Evolutionary conservation across 2,888 invertebrate species (phyloP).

Genomic region (Slavum lentiscoides): DNA sequence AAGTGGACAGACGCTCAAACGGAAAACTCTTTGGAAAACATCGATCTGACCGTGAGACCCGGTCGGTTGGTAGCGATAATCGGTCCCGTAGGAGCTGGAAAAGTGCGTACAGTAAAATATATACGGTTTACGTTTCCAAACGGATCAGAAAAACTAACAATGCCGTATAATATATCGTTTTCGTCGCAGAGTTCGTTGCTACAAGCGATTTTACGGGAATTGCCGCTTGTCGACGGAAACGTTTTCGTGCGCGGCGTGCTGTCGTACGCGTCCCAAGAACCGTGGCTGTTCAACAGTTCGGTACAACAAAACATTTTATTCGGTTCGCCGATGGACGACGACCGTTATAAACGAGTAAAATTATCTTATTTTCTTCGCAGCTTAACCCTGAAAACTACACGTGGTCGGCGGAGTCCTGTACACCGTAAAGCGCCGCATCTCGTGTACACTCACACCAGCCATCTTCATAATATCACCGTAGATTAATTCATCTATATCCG

Average conservation of each 20-base stretch:
- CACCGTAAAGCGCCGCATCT: no score
- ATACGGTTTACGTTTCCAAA: background rate
- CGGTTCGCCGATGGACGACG: conserved; percentile 74
- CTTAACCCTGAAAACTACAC: no score
- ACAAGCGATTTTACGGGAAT: conserved; percentile 76
- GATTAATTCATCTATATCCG: no score
- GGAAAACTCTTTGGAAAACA: conserved; percentile 63
- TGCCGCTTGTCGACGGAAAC: conserved; percentile 69
- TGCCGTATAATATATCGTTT: no score
- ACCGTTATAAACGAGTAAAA: conserved; percentile 68
- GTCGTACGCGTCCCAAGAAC: conserved; percentile 83
- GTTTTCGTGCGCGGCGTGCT: conserved; percentile 70
- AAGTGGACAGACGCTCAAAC: conserved; percentile 64
- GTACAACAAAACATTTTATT: conserved; percentile 92
- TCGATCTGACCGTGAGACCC: conserved; percentile 64
- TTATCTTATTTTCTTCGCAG: no score
- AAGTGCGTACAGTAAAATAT: conserved; percentile 61
- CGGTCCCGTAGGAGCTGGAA: conserved; percentile 77
- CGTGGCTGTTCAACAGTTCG: conserved; percentile 82
- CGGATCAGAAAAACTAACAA: no score
- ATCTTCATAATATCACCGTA: no score
- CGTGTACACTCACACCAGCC: no score
- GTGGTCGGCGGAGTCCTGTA: no score
- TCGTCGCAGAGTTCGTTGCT: conserved; percentile 67
- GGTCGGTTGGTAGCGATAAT: conserved; percentile 72